Evolutionary conservation across 2,888 invertebrate genomes (phyloP), one percentile per base, ranked within the genome.

Genomic region (Lampropteryx suffumata): DNA sequence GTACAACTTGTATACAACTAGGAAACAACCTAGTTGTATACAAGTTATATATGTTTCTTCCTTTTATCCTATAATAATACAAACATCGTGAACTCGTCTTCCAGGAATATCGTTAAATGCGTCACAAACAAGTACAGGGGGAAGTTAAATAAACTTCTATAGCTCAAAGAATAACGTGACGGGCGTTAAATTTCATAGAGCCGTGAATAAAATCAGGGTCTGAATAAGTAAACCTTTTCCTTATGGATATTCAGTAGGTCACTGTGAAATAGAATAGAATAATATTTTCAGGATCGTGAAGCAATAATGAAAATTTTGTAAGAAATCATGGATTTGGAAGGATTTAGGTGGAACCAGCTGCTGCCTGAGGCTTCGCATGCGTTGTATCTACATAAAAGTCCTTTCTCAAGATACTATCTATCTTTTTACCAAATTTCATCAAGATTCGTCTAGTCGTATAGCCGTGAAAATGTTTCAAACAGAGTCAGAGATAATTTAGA

Each of bases 171-270:
- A 50, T 39, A 27, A 34, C 17, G n/a, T 33, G 46, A 33, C 46
- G 37, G 34, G 39, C 37, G 46, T 42, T 46, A 44, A 52, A 49
- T 40, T 46, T 34, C 27, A 56, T 52, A 43, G 37, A 39, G 42
- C 41, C 29, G 13, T 34, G 41, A 47, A 48, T 50, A 47, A 39
- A 47, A 48, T 50, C 50, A 50, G 32, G 47, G 27, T 36, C 28
- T 34, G 28, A 26, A 45, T 34, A 30, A 45, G 14, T 45, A 42
- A 46, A 30, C 5, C 29, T 21, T 29, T 34, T 42, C 46, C 21
- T 11, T 21, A 4, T 21, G 29, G 21, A 36, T 26, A 30, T 43
- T 45, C 44, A 36, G 44, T 24, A 21, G 29, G 35, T 35, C 21
- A 29, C 44, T 21, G 44, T 9, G 29, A 44, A 42, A 42, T 26